Conservation (phyloP, 2,888 invertebrate genomes). For the Mellilla xanthometata region DNA sequence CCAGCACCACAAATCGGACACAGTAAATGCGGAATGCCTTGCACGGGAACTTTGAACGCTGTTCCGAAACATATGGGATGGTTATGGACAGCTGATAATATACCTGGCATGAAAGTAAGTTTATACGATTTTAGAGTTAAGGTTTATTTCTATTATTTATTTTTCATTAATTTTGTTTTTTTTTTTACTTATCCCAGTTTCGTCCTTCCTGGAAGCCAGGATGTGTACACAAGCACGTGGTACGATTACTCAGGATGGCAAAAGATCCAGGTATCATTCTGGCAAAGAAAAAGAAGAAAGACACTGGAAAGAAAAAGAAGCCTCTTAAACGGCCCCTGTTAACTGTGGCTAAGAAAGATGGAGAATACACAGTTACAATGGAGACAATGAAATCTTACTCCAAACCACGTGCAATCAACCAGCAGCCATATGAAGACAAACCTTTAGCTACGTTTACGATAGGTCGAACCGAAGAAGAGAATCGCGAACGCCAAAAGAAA, state of each 20-base stretch:
- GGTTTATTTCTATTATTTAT: background rate
- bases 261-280: slow-evolving; percentile 57
- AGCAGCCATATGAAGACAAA: slow-evolving; percentile 72
- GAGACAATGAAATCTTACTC: slow-evolving; percentile 67
- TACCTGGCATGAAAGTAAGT: slow-evolving; percentile 67
- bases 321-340: slow-evolving; percentile 65
- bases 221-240: slow-evolving; percentile 66
- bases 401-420: slow-evolving; percentile 59
- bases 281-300: slow-evolving; percentile 62
- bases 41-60: slow-evolving; percentile 50
- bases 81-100: slow-evolving; percentile 70
- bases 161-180: slow-evolving; percentile 27
- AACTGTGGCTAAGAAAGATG: slow-evolving; percentile 65
- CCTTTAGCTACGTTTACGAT: slow-evolving; percentile 62
- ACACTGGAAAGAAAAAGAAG: slow-evolving; percentile 45
- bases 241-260: slow-evolving; percentile 61
- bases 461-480: slow-evolving; percentile 73
- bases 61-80: slow-evolving; percentile 78
- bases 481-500: slow-evolving; percentile 56
- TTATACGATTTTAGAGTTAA: background rate
- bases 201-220: slow-evolving; percentile 74
- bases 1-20: slow-evolving; percentile 74
- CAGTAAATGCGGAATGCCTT: slow-evolving; percentile 59
- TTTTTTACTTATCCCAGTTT: slow-evolving; percentile 59
- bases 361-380: slow-evolving; percentile 70